Percentiles rank a stretch among this genome's conserved stretches.
Conservation (phyloP, 2,888 invertebrate genomes). For the Drosophila flavopinicola region DNA sequence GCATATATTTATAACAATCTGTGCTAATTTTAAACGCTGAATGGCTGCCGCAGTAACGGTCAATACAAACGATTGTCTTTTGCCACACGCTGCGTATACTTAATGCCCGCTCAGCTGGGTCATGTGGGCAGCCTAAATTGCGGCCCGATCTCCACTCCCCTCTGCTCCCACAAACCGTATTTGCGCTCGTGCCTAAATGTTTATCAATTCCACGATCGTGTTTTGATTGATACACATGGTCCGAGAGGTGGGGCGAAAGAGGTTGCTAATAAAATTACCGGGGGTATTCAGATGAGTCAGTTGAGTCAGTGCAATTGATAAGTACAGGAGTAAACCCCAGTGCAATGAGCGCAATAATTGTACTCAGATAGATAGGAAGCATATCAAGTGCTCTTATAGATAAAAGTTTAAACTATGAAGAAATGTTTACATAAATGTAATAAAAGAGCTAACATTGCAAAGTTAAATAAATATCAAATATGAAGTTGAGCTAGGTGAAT, state of each 20-base stretch:
- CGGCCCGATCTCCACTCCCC: too few species aligned
- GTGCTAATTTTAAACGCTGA: conserved; percentile 44
- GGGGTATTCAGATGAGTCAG: conserved; percentile 19
- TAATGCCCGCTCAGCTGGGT: conserved; percentile 26
- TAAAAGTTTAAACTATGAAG: conserved; percentile 2
- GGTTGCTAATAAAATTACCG: not conserved
- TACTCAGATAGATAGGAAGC: conserved; percentile 3
- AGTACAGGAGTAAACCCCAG: conserved; percentile 8
- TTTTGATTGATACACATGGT: conserved; percentile 30
- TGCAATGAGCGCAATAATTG: conserved; percentile 37
- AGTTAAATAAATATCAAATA: not conserved
- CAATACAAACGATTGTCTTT: conserved; percentile 16
- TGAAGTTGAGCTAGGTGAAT: not conserved
- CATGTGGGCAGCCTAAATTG: conserved; percentile 27
- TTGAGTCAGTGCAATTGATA: conserved; percentile 33
- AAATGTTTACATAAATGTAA: conserved; percentile 14
- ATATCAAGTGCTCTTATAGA: conserved; percentile 21
- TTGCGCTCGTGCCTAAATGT: conserved; percentile 16
- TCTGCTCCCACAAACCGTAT: not conserved
- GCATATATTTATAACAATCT: conserved; percentile 24
- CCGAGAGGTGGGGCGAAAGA: not conserved
- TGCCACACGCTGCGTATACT: conserved; percentile 35
- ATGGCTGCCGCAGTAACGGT: conserved; percentile 2
- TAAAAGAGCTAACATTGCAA: not conserved
- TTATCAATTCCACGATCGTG: conserved; percentile 42